These are phyloP conservation scores for Plodia interpunctella DNA, from an alignment of 1,140 invertebrate species.

Conservation along the genomic window DNA sequence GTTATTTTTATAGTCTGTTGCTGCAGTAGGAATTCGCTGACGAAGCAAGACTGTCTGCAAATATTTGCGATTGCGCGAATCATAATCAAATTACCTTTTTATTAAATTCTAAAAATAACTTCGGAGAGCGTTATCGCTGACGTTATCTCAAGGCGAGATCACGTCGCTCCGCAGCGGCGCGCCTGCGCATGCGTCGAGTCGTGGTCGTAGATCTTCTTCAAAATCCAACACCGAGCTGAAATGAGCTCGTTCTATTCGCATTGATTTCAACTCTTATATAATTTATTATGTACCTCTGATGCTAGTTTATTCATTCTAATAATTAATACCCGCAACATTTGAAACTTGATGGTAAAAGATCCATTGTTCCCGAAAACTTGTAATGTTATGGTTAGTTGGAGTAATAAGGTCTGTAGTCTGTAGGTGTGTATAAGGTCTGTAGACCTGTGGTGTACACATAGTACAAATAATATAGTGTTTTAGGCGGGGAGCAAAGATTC, in stretches of 20 bases:
- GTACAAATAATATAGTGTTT: too few species aligned
- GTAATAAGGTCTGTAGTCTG: too few species aligned
- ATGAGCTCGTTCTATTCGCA: constrained; percentile 14
- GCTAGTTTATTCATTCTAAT: too few species aligned
- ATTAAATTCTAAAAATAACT: constrained; percentile 70
- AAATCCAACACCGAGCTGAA: background rate
- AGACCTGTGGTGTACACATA: too few species aligned
- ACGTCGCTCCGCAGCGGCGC: constrained; percentile 22
- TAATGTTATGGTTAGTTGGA: too few species aligned
- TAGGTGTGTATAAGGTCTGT: too few species aligned
- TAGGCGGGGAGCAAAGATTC: too few species aligned
- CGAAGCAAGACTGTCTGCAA: constrained; percentile 9
- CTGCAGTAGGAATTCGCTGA: background rate
- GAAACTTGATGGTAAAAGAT: too few species aligned
- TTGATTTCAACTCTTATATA: background rate
- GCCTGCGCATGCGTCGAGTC: constrained; percentile 25
- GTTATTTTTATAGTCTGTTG: background rate
- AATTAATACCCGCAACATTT: too few species aligned
- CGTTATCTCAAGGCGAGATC: constrained; percentile 73
- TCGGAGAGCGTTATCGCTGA: constrained; percentile 61
- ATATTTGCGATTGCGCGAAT: constrained; percentile 28
- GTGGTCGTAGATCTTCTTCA: constrained; percentile 20
- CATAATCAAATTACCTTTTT: constrained; percentile 62
- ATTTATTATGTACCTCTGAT: too few species aligned
- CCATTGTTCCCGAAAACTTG: too few species aligned